Evolutionary conservation across 2,797 vertebrate genomes (phyloP).

Genomic region (Schizopygopsis malacanthus): DNA sequence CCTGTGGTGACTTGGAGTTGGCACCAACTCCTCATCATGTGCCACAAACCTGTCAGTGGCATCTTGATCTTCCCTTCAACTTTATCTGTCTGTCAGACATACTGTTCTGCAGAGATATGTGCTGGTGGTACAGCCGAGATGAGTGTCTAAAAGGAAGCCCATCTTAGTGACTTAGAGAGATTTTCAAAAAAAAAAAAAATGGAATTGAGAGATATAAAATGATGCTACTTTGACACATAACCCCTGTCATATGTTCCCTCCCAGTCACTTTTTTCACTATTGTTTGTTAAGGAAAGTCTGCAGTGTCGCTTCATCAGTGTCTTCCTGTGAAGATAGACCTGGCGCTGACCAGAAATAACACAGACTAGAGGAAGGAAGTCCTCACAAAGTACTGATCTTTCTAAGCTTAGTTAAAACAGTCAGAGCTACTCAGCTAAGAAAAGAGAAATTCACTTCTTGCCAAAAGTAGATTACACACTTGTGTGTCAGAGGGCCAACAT

Average conservation of each 20-base stretch:
- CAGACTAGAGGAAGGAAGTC: conserved; percentile 46
- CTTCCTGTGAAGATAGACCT: conserved; percentile 35
- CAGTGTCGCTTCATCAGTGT: conserved; percentile 9
- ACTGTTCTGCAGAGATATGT: neutral
- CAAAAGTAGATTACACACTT: conserved; percentile 2
- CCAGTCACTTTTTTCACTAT: neutral
- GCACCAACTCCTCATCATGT: neutral
- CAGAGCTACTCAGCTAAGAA: neutral
- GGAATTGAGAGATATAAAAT: neutral
- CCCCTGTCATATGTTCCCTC: conserved; percentile 3
- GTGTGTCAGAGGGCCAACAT: neutral
- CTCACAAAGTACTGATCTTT: conserved; percentile 28
- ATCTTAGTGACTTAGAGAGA: neutral
- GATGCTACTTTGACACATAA: neutral
- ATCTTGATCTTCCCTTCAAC: neutral
- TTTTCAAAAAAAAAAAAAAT: neutral
- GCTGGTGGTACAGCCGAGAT: neutral
- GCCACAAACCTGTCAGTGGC: neutral
- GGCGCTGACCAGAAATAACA: conserved; percentile 50
- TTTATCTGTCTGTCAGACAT: neutral
- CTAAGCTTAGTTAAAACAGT: conserved; percentile 8
- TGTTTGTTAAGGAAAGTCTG: neutral
- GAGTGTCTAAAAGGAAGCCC: neutral
- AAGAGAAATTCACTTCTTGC: conserved; percentile 7
- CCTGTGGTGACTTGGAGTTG: neutral